phyloP scores from a whole-genome alignment of 1,140 invertebrate genomes.

The Pogonognathellus flavescens region DNA sequence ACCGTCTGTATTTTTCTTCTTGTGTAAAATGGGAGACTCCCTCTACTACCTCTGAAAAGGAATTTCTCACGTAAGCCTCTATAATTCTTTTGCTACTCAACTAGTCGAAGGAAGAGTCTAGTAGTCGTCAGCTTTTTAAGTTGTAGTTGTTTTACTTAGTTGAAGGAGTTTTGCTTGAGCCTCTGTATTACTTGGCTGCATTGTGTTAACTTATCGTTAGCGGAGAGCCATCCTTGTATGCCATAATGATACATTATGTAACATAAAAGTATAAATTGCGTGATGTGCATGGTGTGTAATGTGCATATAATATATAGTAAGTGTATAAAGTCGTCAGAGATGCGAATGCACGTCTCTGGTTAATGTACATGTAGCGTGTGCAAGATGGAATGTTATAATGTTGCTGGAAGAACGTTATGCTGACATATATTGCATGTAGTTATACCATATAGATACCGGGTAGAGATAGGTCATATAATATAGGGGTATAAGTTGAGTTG shows the following conservation, averaged over 20 bases:
- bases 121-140: not conserved
- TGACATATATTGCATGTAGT: not conserved
- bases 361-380: too few species aligned
- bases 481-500: not conserved
- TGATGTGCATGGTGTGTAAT: not conserved
- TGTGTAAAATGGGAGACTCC: too few species aligned
- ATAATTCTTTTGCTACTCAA: not conserved
- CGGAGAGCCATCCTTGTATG: not conserved
- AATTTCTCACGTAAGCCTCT: not conserved
- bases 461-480: too few species aligned
- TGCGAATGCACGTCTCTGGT: too few species aligned
- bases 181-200: not conserved
- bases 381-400: too few species aligned
- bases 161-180: constrained; percentile 1
- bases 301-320: not conserved
- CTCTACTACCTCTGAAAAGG: not conserved
- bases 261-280: constrained; percentile 29
- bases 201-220: constrained; percentile 12
- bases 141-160: not conserved
- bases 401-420: too few species aligned
- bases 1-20: too few species aligned
- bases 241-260: constrained; percentile 31
- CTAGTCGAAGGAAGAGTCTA: too few species aligned
- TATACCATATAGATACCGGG: not conserved
- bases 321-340: not conserved